Evolutionary conservation across 1,140 invertebrate genomes (phyloP).

Genomic region (Drosophila ogumai): DNA sequence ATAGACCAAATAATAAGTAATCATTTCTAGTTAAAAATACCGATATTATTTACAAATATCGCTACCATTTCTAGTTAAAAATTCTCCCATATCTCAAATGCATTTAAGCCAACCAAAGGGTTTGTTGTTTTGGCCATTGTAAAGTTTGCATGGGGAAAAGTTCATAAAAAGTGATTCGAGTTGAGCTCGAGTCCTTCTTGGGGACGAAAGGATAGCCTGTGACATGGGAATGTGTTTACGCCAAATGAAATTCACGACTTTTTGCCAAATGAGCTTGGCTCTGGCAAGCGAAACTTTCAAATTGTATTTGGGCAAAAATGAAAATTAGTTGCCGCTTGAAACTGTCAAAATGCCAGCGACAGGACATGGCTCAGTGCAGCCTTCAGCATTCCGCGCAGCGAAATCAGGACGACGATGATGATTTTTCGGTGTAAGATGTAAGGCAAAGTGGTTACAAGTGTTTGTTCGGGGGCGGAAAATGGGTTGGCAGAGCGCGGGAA

Average conservation of each 20-base stretch:
- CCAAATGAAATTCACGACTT: conserved; percentile 67
- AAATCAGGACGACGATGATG: conserved; percentile 45
- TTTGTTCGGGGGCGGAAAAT: conserved; percentile 34
- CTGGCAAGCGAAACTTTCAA: conserved; percentile 50
- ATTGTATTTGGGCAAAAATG: conserved; percentile 50
- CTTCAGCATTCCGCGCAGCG: conserved; percentile 35
- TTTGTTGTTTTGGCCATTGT: conserved; percentile 3
- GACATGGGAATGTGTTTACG: conserved; percentile 64
- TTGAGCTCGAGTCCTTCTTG: conserved; percentile 30
- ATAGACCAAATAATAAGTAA: too few species aligned
- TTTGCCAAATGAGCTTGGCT: conserved; percentile 64
- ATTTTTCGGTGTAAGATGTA: conserved; percentile 56
- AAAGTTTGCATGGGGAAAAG: conserved; percentile 60
- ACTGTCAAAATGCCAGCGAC: conserved; percentile 70
- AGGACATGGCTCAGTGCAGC: conserved; percentile 41
- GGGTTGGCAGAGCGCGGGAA: background rate
- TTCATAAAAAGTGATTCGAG: conserved; percentile 73
- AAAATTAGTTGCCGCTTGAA: conserved; percentile 70
- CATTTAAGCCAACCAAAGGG: conserved; percentile 1
- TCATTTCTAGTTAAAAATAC: background rate
- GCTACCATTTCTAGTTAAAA: background rate
- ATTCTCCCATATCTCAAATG: background rate
- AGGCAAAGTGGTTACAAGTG: conserved; percentile 76
- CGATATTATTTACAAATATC: too few species aligned
- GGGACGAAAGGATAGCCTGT: background rate